Percentiles rank a stretch among this genome's conserved stretches.
phyloP scores from a whole-genome alignment of 2,113 vertebrate species.

The Nothobranchius kuhntae region DNA sequence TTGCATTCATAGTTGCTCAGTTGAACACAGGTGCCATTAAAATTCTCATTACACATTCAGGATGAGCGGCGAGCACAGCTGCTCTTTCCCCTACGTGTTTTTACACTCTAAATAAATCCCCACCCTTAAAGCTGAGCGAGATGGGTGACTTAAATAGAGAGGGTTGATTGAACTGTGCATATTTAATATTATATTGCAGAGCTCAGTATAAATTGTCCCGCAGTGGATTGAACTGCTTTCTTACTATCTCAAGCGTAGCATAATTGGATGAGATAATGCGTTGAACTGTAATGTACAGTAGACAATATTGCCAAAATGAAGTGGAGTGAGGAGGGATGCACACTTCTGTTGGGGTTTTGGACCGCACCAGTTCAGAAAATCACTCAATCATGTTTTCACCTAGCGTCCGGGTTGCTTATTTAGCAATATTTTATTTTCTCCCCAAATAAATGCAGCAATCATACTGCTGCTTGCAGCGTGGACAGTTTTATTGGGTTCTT shows the following conservation, averaged over 20 bases:
- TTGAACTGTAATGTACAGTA: constrained; percentile 35
- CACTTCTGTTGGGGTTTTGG: constrained; percentile 51
- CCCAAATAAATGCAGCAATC: constrained; percentile 35
- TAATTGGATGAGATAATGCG: constrained; percentile 3
- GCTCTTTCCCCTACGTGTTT: constrained; percentile 5
- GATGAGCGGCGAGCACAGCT: constrained; percentile 13
- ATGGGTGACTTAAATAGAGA: constrained; percentile 22
- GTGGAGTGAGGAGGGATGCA: constrained; percentile 26
- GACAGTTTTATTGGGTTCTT: constrained; percentile 48
- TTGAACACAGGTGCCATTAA: constrained; percentile 10
- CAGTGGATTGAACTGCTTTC: constrained; percentile 15
- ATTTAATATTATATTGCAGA: constrained; percentile 26
- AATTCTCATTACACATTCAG: constrained; percentile 22
- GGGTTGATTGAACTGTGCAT: constrained; percentile 31
- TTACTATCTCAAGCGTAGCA: constrained; percentile 13
- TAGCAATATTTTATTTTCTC: constrained; percentile 21
- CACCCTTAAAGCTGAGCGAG: constrained; percentile 1
- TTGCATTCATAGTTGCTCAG: background rate
- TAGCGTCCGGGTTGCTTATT: constrained; percentile 44
- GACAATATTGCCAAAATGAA: constrained; percentile 32
- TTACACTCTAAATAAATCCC: constrained; percentile 13
- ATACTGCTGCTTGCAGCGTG: background rate
- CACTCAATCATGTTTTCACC: constrained; percentile 56
- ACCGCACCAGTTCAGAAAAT: constrained; percentile 25
- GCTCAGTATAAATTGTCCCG: constrained; percentile 2